These are phyloP conservation scores for Numenius phaeopus DNA, from an alignment of 2,797 vertebrate species.

Conservation along the genomic window DNA sequence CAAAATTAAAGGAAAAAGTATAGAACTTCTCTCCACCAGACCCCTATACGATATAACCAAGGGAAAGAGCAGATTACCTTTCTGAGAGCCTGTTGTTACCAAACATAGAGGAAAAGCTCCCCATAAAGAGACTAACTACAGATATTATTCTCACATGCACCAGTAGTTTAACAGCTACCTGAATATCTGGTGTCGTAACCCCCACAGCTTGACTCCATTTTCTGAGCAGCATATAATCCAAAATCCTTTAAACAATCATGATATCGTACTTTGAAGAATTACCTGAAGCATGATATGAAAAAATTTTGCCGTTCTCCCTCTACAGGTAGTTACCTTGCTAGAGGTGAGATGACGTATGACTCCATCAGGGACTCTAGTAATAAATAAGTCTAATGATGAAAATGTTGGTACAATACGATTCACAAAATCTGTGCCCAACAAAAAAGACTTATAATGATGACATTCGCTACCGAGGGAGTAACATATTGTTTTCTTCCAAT, in stretches of 20 bases:
- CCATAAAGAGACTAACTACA: not conserved
- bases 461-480: not conserved
- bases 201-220: not conserved
- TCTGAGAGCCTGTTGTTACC: not conserved
- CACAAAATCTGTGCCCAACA: not conserved
- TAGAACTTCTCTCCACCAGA: not conserved
- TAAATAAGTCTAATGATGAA: not conserved
- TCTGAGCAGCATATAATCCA: not conserved
- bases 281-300: not conserved
- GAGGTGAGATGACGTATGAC: not conserved
- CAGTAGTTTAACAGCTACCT: not conserved
- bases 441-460: not conserved
- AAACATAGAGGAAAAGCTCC: not conserved
- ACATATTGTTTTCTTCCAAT: not conserved
- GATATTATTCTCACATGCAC: not conserved
- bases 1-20: not conserved
- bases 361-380: not conserved
- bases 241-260: not conserved
- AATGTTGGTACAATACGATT: not conserved
- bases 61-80: not conserved
- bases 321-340: not conserved
- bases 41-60: not conserved
- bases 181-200: accelerated
- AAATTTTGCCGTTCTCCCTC: not conserved
- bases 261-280: not conserved